Conservation (phyloP, 2,888 invertebrate species). For the Diogma glabrata region DNA sequence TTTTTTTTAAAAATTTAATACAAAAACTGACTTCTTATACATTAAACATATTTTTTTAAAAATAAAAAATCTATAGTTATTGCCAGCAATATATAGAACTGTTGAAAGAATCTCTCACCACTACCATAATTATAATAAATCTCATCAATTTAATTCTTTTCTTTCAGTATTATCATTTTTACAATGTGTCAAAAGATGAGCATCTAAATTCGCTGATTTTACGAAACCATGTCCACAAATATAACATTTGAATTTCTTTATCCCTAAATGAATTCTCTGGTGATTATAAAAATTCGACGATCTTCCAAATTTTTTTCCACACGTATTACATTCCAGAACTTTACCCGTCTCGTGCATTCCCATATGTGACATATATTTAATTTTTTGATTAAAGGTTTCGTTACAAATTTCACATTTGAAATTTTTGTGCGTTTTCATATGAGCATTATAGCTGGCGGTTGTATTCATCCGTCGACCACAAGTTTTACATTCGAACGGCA, state of each 20-base stretch:
- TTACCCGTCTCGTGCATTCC: conserved; percentile 15
- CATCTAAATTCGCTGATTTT: conserved; percentile 13
- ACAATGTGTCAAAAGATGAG: conserved; percentile 13
- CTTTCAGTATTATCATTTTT: too few relatives aligned
- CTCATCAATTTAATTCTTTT: too few relatives aligned
- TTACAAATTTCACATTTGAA: conserved; percentile 15
- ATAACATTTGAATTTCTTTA: conserved; percentile 13
- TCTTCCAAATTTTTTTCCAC: conserved; percentile 13
- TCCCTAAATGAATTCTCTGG: conserved; percentile 14
- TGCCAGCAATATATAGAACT: too few relatives aligned
- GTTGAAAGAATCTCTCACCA: too few relatives aligned
- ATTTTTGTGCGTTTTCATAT: conserved; percentile 33
- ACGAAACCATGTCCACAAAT: conserved; percentile 14
- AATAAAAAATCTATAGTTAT: too few relatives aligned
- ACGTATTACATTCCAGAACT: conserved; percentile 12
- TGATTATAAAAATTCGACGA: conserved; percentile 15
- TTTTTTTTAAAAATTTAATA: too few relatives aligned
- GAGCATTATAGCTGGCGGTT: conserved; percentile 34
- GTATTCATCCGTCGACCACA: conserved; percentile 35
- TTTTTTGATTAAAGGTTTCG: conserved; percentile 15
- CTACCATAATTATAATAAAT: too few relatives aligned
- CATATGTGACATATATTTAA: conserved; percentile 15
- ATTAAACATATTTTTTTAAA: too few relatives aligned
- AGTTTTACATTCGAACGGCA: conserved; percentile 34
- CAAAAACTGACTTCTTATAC: too few relatives aligned